These are phyloP conservation scores for Pterois miles DNA, from an alignment of 2,797 vertebrate species.

Conservation along the genomic window DNA sequence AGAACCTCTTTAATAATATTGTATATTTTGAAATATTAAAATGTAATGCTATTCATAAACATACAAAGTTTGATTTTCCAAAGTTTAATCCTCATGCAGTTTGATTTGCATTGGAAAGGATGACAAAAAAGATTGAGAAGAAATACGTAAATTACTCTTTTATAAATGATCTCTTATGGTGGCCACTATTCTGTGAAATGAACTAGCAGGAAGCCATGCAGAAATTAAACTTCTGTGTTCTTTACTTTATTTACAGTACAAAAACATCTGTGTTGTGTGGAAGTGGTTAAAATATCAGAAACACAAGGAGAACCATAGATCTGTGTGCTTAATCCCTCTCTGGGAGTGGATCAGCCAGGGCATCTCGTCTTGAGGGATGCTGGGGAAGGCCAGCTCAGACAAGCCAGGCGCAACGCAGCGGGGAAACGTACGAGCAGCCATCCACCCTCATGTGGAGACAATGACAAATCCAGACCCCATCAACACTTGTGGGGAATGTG, in stretches of 20 bases:
- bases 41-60: background rate
- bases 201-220: background rate
- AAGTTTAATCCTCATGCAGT: background rate
- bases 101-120: background rate
- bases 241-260: conserved; percentile 4
- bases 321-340: conserved; percentile 23
- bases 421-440: conserved; percentile 24
- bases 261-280: background rate
- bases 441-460: conserved; percentile 27
- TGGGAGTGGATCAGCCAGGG: conserved; percentile 44
- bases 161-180: background rate
- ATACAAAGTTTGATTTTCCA: background rate
- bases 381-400: conserved; percentile 37
- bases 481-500: conserved; percentile 49
- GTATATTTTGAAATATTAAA: background rate
- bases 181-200: background rate
- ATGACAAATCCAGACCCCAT: conserved; percentile 65
- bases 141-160: background rate
- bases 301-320: conserved; percentile 22
- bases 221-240: background rate
- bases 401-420: conserved; percentile 41
- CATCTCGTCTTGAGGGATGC: conserved; percentile 35
- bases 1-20: background rate
- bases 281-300: conserved; percentile 29
- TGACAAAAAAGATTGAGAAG: background rate